A percentile compares a stretch with the other conserved stretches of the same genome.
These are phyloP conservation scores for Dipodomys ordii DNA, from an alignment of 2,113 vertebrate genomes.

Conservation along the genomic window DNA sequence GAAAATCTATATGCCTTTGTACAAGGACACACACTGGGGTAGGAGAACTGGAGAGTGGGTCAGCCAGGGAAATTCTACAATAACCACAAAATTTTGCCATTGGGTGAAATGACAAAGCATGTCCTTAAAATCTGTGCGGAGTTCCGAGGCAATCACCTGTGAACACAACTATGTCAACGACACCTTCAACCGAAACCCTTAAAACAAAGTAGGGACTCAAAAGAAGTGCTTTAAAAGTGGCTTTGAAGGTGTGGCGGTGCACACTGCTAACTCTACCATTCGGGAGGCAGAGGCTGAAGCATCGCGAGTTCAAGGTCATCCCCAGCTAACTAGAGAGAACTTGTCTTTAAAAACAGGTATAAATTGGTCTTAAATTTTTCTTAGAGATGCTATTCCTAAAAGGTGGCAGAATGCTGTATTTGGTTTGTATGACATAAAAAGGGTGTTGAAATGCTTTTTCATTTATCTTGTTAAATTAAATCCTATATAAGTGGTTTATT, in stretches of 20 bases:
- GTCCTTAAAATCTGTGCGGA: too few relatives aligned
- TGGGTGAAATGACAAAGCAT: background rate
- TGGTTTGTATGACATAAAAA: background rate
- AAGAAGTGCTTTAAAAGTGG: background rate
- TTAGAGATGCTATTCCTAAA: background rate
- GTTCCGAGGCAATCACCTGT: too few relatives aligned
- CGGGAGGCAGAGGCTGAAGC: background rate
- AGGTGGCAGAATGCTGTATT: background rate
- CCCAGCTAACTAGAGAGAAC: background rate
- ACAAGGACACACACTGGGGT: too few relatives aligned
- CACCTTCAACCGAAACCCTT: too few relatives aligned
- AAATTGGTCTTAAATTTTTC: background rate
- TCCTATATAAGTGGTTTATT: background rate
- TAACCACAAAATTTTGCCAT: background rate
- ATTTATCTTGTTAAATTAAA: background rate
- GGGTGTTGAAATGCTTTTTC: background rate
- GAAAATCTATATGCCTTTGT: too few relatives aligned
- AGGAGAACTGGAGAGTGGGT: too few relatives aligned
- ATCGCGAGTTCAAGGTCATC: background rate
- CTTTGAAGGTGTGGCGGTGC: background rate
- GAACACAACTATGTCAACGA: too few relatives aligned
- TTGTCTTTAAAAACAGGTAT: background rate
- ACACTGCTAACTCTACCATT: accelerated
- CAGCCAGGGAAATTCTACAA: too few relatives aligned
- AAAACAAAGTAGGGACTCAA: too few relatives aligned